Evolutionary conservation across 2,888 invertebrate genomes (phyloP).

Genomic region (Scaptomyza polygonia): DNA sequence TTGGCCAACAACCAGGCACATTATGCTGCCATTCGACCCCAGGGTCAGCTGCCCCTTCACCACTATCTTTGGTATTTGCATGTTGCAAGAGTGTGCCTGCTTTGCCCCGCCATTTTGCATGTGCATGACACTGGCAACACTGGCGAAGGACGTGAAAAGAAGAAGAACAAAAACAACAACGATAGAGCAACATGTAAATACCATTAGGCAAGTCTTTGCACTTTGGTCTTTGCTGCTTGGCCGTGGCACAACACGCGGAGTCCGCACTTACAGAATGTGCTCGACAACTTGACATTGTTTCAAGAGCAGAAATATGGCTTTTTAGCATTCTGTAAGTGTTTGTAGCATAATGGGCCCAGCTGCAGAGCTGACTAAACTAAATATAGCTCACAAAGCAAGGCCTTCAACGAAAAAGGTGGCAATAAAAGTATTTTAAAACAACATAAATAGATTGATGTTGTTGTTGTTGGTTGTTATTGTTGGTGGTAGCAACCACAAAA

Average conservation of each 20-base stretch:
- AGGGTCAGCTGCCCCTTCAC: conserved; percentile 26
- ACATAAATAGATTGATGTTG: conserved; percentile 20
- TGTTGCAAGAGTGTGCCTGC: conserved; percentile 53
- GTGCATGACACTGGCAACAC: conserved; percentile 62
- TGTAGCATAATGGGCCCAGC: conserved; percentile 39
- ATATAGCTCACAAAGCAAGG: conserved; percentile 6
- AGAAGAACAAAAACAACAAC: conserved; percentile 43
- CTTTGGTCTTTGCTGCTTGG: conserved; percentile 31
- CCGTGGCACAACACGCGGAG: conserved; percentile 39
- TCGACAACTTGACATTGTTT: conserved; percentile 79
- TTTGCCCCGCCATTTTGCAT: conserved; percentile 26
- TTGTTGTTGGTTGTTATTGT: neutral
- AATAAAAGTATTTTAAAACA: conserved; percentile 45
- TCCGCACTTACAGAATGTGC: conserved; percentile 62
- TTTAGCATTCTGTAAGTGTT: conserved; percentile 49
- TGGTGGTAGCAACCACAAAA: conserved; percentile 4
- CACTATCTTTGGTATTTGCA: conserved; percentile 57
- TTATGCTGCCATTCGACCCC: conserved; percentile 50
- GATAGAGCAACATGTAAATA: conserved; percentile 69
- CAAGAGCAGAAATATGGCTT: conserved; percentile 73
- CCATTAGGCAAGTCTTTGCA: conserved; percentile 63
- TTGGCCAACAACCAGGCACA: conserved; percentile 36
- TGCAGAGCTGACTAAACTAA: conserved; percentile 33
- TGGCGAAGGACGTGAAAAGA: conserved; percentile 26
- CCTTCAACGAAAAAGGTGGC: conserved; percentile 4